A percentile compares a stretch with the other conserved stretches of the same genome.
Conservation (phyloP, 2,888 invertebrate species). For the Eurois occulta region DNA sequence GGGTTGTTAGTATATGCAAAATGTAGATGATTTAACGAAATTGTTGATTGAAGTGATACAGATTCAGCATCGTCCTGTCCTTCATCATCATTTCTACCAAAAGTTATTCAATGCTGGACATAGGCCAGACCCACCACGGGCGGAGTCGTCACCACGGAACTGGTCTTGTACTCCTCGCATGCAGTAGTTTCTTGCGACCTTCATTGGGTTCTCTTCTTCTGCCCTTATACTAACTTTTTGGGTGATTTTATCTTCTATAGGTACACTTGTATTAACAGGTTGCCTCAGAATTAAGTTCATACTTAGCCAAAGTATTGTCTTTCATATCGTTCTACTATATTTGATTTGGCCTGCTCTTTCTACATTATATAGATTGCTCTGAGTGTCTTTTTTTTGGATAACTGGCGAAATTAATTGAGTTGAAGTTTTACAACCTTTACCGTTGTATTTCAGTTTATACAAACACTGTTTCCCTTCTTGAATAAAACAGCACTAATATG, state of each 20-base stretch:
- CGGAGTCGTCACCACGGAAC: fast-evolving
- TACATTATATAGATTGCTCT: no score
- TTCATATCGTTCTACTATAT: no score
- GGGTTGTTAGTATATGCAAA: slow-evolving; percentile 65
- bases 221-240: background rate
- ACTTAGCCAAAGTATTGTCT: background rate
- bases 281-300: background rate
- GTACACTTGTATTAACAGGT: background rate
- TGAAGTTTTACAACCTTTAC: background rate
- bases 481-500: background rate
- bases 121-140: no score
- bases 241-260: background rate
- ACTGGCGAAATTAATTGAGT: background rate
- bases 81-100: background rate
- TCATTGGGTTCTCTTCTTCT: background rate
- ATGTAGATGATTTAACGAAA: slow-evolving; percentile 42
- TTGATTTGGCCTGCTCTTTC: background rate
- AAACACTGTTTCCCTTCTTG: no score
- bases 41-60: no score
- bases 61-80: background rate
- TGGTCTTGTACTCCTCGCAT: background rate
- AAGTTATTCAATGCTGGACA: no score
- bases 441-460: background rate
- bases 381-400: background rate
- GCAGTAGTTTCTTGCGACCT: background rate